Base-by-base conservation (phyloP, 1,140 invertebrate species). In the Drosophila parabipectinata region DNA sequence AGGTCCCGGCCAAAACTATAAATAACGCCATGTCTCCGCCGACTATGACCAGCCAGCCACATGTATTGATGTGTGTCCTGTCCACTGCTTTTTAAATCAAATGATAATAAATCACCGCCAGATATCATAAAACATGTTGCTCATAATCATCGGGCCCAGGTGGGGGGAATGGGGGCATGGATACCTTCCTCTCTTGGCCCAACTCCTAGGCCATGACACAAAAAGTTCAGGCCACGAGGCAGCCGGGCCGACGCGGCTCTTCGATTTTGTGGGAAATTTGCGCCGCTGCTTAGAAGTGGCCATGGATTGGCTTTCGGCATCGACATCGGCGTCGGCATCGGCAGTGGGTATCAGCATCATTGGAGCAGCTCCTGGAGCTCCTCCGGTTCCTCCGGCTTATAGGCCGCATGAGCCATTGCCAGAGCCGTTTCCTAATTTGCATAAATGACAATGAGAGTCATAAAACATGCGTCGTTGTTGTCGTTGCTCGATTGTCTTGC, bases 61-160 rank as follows among this genome's bases (percentile, higher is more conserved):
- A 76, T 67, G 56, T 88, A 87, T 87, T 87, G 82, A 87, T 88
- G 82, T 88, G 82, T 82, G 82, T 85, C 84, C 77, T 80, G 85
- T 87, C 88, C 77, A 80, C 81, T 91, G 89, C 89, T 90, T 89
- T 89, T 91, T 91, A 91, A 91, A 91, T 91, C 89, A 91, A 91
- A 91, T 91, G 89, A 91, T 91, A 91, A 91, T 91, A 91, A 91
- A 91, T 91, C 89, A 91, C 89, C 84, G 76, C 64, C 81, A 91
- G 89, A 91, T 91, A 91, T 89, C 89, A 91, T 91, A 91, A 91
- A 91, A 91, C 89, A 91, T 91, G 89, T 82, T 88, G 76, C 72
- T 88, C 83, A 89, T 88, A 88, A 88, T 77, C 79, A 66, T 54
- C 66, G 58, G 50, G 48, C 53, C 41, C 41, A 44, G 4, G 71